Percentiles rank a stretch among this genome's conserved stretches.
Conservation (phyloP, 2,797 vertebrate genomes). For the Sardinella longiceps region DNA sequence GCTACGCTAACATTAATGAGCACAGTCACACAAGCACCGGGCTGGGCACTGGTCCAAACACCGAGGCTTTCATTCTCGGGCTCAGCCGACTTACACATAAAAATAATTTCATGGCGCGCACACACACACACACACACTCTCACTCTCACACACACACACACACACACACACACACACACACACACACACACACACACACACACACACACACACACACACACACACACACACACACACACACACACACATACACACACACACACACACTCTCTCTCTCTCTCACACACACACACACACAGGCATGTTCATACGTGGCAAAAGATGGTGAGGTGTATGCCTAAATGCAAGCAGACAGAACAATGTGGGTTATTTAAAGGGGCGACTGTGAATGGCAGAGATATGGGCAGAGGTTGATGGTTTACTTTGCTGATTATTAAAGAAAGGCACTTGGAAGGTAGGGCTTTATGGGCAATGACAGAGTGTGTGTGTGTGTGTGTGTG, state of each 20-base stretch:
- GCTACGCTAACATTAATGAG: constrained; percentile 70
- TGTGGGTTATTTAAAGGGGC: constrained; percentile 32
- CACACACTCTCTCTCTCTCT: too few relatives aligned
- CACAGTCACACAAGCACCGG: constrained; percentile 66
- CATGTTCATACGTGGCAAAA: constrained; percentile 42
- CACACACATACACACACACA: constrained; percentile 43
- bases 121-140: neutral
- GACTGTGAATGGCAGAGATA: neutral
- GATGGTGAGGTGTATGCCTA: neutral
- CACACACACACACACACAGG: constrained; percentile 42
- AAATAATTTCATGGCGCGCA: neutral
- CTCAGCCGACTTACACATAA: neutral
- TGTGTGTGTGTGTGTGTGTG: constrained; percentile 35
- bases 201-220: neutral
- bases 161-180: neutral
- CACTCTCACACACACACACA: neutral
- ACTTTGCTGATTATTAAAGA: constrained; percentile 38
- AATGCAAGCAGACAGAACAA: constrained; percentile 21
- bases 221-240: constrained; percentile 10
- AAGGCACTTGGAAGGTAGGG: constrained; percentile 42
- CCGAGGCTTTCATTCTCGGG: neutral
- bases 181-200: neutral
- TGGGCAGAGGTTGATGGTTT: constrained; percentile 19
- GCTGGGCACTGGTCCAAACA: constrained; percentile 47
- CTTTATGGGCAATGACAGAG: neutral